Evolutionary conservation across 2,888 invertebrate genomes (phyloP).

Genomic region (Eupithecia pulchellata): DNA sequence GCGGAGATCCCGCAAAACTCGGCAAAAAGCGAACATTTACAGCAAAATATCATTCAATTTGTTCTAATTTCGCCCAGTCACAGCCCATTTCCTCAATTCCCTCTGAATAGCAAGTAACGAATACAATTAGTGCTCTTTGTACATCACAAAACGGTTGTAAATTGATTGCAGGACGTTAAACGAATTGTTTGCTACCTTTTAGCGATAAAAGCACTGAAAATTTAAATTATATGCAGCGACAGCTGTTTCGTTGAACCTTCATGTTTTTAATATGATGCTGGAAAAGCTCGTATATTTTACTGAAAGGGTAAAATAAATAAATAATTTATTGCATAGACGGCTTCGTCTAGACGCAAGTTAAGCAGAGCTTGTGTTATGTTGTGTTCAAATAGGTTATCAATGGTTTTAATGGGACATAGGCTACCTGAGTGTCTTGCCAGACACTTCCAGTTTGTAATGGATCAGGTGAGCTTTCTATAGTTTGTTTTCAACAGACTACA

Average conservation of each 20-base stretch:
- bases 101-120: conserved; percentile 19
- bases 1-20: not conserved
- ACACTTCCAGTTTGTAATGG: no score
- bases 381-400: no score
- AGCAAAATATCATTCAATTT: not conserved
- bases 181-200: conserved; percentile 3
- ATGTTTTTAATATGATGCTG: not conserved
- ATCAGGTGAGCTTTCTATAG: no score
- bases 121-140: conserved; percentile 21
- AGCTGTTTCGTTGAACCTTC: not conserved
- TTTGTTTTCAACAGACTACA: no score
- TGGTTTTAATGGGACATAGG: not conserved
- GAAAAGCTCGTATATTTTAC: not conserved
- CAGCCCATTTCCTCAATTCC: conserved; percentile 16
- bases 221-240: not conserved
- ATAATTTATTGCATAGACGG: no score
- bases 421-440: no score
- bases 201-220: conserved; percentile 8
- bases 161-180: conserved; percentile 13
- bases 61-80: not conserved
- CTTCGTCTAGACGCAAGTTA: no score
- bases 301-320: not conserved
- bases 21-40: not conserved
- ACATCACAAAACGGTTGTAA: conserved; percentile 12
- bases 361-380: no score